These are phyloP conservation scores for Saimiri boliviensis DNA, from an alignment of 2,113 vertebrate species.

Conservation along the genomic window DNA sequence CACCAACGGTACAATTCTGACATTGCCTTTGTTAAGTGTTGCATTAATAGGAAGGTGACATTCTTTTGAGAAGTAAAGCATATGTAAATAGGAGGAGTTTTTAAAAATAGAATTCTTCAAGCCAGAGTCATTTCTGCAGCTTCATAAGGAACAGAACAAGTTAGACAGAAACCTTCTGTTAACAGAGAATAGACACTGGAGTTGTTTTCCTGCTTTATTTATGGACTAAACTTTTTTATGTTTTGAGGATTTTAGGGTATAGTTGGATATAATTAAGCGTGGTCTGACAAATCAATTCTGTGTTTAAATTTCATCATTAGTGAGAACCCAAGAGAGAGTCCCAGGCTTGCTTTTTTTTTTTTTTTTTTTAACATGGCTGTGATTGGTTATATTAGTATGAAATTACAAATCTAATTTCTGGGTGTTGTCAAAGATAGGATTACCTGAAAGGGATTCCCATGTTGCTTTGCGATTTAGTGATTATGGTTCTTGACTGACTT, in stretches of 20 bases:
- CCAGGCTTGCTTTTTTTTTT: not conserved
- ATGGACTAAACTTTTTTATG: slow-evolving; percentile 62
- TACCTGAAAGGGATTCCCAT: slow-evolving; percentile 62
- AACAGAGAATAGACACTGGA: slow-evolving; percentile 70
- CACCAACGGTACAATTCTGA: slow-evolving; percentile 44
- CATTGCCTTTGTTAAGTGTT: slow-evolving; percentile 71
- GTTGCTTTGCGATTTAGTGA: slow-evolving; percentile 39
- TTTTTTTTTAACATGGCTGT: not conserved
- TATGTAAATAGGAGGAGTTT: slow-evolving; percentile 72
- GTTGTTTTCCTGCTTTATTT: slow-evolving; percentile 69
- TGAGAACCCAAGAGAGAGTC: slow-evolving; percentile 36
- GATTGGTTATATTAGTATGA: slow-evolving; percentile 65
- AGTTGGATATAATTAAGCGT: not conserved
- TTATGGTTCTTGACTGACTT: slow-evolving; percentile 76
- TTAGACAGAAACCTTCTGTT: slow-evolving; percentile 74
- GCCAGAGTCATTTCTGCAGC: slow-evolving; percentile 56
- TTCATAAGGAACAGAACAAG: slow-evolving; percentile 73
- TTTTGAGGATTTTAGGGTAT: not conserved
- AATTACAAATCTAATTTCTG: slow-evolving; percentile 72
- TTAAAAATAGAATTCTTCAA: slow-evolving; percentile 76
- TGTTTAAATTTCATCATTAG: slow-evolving; percentile 35
- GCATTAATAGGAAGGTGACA: slow-evolving; percentile 73
- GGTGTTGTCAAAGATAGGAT: slow-evolving; percentile 38
- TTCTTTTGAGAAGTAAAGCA: slow-evolving; percentile 68
- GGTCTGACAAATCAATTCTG: not conserved